These are phyloP conservation scores for Anguilla obscura DNA, from an alignment of 2,797 vertebrate species.

Conservation along the genomic window DNA sequence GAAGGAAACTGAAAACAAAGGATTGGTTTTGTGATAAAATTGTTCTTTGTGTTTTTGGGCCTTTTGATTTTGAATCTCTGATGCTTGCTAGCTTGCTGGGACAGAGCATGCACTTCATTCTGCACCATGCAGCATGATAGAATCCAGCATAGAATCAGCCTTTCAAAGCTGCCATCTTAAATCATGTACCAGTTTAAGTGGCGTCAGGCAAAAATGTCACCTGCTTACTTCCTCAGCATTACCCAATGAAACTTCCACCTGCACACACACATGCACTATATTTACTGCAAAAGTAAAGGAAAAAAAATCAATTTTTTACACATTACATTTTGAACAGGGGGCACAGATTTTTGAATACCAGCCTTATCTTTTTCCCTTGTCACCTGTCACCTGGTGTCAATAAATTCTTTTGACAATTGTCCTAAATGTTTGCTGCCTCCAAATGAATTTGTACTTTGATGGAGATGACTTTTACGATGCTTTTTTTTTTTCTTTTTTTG, in stretches of 20 bases:
- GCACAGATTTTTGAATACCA: too few species aligned
- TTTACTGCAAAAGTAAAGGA: too few species aligned
- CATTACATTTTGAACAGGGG: too few species aligned
- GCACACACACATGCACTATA: background rate
- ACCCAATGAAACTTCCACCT: background rate
- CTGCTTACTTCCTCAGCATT: background rate
- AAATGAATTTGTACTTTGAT: too few species aligned
- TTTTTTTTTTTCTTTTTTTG: too few species aligned
- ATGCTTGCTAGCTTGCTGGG: constrained; percentile 34
- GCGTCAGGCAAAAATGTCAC: background rate
- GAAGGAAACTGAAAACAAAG: constrained; percentile 49
- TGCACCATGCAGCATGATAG: background rate
- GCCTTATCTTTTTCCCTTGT: too few species aligned
- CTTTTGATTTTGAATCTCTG: constrained; percentile 8
- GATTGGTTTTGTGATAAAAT: constrained; percentile 30
- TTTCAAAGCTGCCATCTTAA: background rate
- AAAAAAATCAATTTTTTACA: too few species aligned
- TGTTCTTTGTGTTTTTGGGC: background rate
- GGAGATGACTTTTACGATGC: too few species aligned
- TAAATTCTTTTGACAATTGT: too few species aligned
- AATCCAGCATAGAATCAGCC: background rate
- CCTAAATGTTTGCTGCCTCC: too few species aligned
- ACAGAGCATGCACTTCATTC: constrained; percentile 22
- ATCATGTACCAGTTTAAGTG: background rate
- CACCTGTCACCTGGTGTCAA: too few species aligned